Evolutionary conservation across 1,140 invertebrate species (phyloP), one percentile per base, ranked within the genome.

Genomic region (Panagrolaimus sp.): DNA sequence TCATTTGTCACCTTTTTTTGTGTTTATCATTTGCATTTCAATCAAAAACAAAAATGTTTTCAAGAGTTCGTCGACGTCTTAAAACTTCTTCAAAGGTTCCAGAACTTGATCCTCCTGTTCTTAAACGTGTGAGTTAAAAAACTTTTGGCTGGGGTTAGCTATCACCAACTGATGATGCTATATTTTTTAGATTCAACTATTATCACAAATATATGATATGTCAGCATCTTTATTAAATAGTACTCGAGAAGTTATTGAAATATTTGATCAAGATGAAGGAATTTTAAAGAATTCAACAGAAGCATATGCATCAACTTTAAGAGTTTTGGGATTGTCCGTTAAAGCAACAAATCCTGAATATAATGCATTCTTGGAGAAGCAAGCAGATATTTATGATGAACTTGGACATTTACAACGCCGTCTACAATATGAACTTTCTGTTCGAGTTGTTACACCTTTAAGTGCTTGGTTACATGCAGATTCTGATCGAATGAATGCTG

Each of bases 151-250:
- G 5, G 2, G 2, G 14, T 14, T 3, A 48, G 2, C 14, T 48
- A 48, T 48, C 14, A 48, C 2, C 47, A 23, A 48, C 20, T n/a
- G 20, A 48, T 23, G 1, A 14, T n/a, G n/a, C n/a, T n/a, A n/a
- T n/a, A n/a, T n/a, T 48, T 48, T 53, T n/a, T 27, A 57, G 51
- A 57, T 57, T 8, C 51, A 57, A 57, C n/a, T 25, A 57, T 16
- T 57, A 5, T 25, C 20, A 20, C 51, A 57, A 57, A 27, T 57
- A n/a, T 20, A 16, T 27, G 51, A 57, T 11, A 20, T 57, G 4
- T 11, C 51, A 11, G 9, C 4, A n/a, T 20, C 20, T 20, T 25
- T 57, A 16, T 5, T 57, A 13, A 13, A 16, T 11, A 16, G 11
- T 27, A 57, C 51, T 25, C 20, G 27, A 57, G 51, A 57, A 11